phyloP scores from a whole-genome alignment of 2,888 invertebrate species.

The Dicyrtomina minuta region DNA sequence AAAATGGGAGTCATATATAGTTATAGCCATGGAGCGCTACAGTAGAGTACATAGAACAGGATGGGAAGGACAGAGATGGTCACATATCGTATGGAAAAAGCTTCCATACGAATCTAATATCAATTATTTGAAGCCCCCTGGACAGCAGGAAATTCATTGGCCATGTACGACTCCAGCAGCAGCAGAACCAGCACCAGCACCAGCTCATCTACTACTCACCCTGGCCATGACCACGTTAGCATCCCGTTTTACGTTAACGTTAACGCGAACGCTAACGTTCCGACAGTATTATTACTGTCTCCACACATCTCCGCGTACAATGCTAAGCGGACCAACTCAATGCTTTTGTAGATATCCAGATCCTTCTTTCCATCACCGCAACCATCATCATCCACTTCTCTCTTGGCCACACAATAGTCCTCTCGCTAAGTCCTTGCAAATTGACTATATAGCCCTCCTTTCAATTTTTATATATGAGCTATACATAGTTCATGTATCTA shows the following conservation, averaged over 20 bases:
- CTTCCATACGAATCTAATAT: constrained; percentile 50
- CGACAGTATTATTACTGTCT: too few species aligned
- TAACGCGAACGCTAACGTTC: too few species aligned
- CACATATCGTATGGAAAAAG: constrained; percentile 41
- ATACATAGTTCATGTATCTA: too few species aligned
- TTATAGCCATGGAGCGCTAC: background rate
- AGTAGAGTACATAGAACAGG: too few species aligned
- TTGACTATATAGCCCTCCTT: constrained; percentile 26
- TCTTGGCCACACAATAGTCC: constrained; percentile 4
- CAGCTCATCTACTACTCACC: constrained; percentile 26
- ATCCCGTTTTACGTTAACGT: too few species aligned
- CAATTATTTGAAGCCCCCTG: constrained; percentile 52
- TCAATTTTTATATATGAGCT: too few species aligned
- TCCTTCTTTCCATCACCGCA: constrained; percentile 19
- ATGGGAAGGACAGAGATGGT: constrained; percentile 22
- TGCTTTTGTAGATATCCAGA: too few species aligned
- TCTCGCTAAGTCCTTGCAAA: constrained; percentile 24
- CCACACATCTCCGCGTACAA: too few species aligned
- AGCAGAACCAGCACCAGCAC: too few species aligned
- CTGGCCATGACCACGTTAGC: background rate
- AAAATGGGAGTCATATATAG: constrained; percentile 46
- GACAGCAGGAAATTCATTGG: constrained; percentile 52
- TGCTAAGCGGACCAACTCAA: too few species aligned
- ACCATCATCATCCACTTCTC: constrained; percentile 25
- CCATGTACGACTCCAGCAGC: constrained; percentile 41